Evolutionary conservation across 1,140 invertebrate genomes (phyloP), one percentile per base, ranked within the genome.

Genomic region (Neodiprion virginianus): DNA sequence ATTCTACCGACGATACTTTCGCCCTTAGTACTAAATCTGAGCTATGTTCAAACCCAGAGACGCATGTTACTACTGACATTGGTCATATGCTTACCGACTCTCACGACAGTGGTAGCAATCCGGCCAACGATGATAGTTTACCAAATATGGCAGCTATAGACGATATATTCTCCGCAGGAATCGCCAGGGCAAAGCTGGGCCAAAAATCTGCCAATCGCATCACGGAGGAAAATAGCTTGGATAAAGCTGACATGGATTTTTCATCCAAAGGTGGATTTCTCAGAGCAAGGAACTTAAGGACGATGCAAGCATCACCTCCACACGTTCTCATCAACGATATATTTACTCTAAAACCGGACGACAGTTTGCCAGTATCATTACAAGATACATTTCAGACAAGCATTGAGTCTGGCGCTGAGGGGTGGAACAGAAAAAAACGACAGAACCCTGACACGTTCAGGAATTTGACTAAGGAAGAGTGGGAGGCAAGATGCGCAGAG

Each of bases 381-480:
- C 28, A 40, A 40, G 28, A 40, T 40, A 40, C 28, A 3, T 40
- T 40, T 40, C 28, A 40, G 28, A 40, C 28, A 40, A 40, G 5
- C 28, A 1, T 40, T 14, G 53, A 61, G 53, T n/a, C 11, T n/a
- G 53, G 53, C 11, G 11, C 53, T 11, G 72, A 82, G 70, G 77
- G 75, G 1, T 86, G 85, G 84, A 79, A 74, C 4, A 77, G 80
- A 8, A 86, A 85, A 66, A 79, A 81, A 48, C 77, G 75, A 0
- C 81, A 84, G 1, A 84, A 85, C 23, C 75, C 84, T 4, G 81
- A 86, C 14, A 77, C 79, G 0, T 89, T 83, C 48, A 76, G 87
- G 7, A 89, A 89, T 72, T 75, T 88, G 8, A 87, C 87, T 0
- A 89, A 87, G 72, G 87, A 88, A 69, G 88, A 89, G 73, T 88